Evolutionary conservation across 2,888 invertebrate genomes (phyloP).

Genomic region (Erynnis tages): DNA sequence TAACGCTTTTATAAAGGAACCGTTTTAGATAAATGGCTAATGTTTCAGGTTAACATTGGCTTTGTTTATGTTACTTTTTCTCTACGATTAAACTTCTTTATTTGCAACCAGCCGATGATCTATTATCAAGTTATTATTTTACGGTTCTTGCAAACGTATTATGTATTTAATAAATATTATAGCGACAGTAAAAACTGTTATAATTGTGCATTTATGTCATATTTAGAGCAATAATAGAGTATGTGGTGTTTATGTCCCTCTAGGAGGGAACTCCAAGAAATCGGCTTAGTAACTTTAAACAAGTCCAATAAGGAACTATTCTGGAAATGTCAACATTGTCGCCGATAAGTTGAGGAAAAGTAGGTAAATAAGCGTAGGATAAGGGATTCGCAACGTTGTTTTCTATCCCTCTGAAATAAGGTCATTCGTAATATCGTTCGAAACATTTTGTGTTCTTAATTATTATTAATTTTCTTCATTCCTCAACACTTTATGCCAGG

Average conservation of each 20-base stretch:
- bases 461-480: no score
- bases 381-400: conserved; percentile 61
- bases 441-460: no score
- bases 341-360: conserved; percentile 56
- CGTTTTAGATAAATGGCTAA: no score
- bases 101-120: no score
- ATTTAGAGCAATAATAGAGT: conserved; percentile 20
- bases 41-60: no score
- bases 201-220: conserved; percentile 25
- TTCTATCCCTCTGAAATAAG: no score
- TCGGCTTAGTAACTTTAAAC: conserved; percentile 33
- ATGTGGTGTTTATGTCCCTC: conserved; percentile 15
- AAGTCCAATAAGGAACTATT: conserved; percentile 67
- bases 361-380: conserved; percentile 56
- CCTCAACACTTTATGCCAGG: no score
- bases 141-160: neutral
- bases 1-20: neutral
- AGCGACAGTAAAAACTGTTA: neutral
- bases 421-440: no score
- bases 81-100: no score
- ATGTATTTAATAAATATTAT: conserved; percentile 8
- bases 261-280: conserved; percentile 14
- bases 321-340: conserved; percentile 64
- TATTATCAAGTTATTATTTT: no score
- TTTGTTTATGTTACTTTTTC: no score